phyloP scores from a whole-genome alignment of 2,797 vertebrate genomes.

The Pseudocheirus occidentalis region DNA sequence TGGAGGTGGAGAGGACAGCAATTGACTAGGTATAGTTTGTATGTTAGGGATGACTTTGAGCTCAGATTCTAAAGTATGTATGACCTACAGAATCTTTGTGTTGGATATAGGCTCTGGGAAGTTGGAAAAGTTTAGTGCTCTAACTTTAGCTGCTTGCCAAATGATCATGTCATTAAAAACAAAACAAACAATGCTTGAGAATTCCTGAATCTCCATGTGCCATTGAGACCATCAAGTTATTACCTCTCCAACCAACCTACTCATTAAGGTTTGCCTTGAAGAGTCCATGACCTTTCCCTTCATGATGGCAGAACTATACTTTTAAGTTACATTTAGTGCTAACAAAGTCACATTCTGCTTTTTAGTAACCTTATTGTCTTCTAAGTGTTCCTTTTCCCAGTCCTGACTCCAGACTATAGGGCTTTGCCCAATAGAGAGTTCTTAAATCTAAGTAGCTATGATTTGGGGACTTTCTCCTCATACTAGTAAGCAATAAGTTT shows the following conservation, averaged over 20 bases:
- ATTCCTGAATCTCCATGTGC: neutral
- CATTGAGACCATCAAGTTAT: neutral
- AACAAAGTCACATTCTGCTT: neutral
- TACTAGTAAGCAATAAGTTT: neutral
- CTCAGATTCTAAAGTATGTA: neutral
- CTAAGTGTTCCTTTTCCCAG: neutral
- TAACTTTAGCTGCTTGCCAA: neutral
- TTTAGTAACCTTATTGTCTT: conserved; percentile 4
- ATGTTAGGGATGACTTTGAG: neutral
- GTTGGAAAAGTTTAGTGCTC: neutral
- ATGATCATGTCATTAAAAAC: neutral
- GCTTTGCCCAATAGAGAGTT: conserved; percentile 24
- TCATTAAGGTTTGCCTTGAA: neutral
- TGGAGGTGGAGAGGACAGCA: too few species aligned
- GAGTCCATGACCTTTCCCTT: neutral
- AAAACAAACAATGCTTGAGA: neutral
- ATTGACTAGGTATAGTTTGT: too few species aligned
- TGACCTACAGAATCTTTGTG: neutral
- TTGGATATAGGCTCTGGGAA: too few species aligned
- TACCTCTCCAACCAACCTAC: neutral
- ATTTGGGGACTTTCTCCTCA: neutral
- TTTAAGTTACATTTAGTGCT: conserved; percentile 29
- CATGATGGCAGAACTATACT: conserved; percentile 20
- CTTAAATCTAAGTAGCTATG: neutral
- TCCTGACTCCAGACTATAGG: neutral